Conservation (phyloP, 2,888 invertebrate species). For the Pristionchus exspectatus region DNA sequence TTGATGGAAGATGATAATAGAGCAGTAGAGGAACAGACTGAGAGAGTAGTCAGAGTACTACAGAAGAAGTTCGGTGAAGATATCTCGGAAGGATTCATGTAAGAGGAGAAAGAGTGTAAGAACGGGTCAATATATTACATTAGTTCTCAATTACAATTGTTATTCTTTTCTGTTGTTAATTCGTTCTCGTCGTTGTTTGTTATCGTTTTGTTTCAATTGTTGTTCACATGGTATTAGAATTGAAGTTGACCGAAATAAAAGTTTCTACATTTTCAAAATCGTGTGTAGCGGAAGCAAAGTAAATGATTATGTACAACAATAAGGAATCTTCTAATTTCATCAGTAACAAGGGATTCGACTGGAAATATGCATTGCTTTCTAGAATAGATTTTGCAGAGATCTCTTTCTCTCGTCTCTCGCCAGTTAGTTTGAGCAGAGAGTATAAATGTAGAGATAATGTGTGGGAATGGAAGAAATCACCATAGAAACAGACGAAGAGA, state of each 20-base stretch:
- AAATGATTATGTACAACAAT: not conserved
- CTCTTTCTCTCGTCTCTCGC: not conserved
- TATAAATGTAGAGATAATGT: conserved; percentile 15
- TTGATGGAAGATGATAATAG: conserved; percentile 74
- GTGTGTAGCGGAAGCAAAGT: not conserved
- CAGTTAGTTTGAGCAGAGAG: not conserved
- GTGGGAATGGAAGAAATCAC: conserved; percentile 18
- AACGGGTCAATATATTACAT: not conserved
- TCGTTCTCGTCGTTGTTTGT: conserved; percentile 37
- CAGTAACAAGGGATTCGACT: not conserved
- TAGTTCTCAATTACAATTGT: conserved; percentile 12
- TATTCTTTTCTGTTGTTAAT: conserved; percentile 14
- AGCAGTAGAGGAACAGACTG: conserved; percentile 71
- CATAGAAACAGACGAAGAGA: conserved; percentile 41
- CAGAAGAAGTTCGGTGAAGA: conserved; percentile 71
- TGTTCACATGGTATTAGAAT: not conserved
- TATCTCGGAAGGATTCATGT: conserved; percentile 56
- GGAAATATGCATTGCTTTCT: too few relatives aligned
- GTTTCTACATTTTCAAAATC: not conserved
- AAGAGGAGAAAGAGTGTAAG: not conserved
- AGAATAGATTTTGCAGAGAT: not conserved
- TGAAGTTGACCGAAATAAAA: not conserved
- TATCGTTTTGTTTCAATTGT: conserved; percentile 40
- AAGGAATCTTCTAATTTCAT: not conserved
- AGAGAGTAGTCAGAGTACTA: conserved; percentile 68